Base-by-base conservation (phyloP, 2,797 vertebrate genomes). In the Epinephelus awoara region DNA sequence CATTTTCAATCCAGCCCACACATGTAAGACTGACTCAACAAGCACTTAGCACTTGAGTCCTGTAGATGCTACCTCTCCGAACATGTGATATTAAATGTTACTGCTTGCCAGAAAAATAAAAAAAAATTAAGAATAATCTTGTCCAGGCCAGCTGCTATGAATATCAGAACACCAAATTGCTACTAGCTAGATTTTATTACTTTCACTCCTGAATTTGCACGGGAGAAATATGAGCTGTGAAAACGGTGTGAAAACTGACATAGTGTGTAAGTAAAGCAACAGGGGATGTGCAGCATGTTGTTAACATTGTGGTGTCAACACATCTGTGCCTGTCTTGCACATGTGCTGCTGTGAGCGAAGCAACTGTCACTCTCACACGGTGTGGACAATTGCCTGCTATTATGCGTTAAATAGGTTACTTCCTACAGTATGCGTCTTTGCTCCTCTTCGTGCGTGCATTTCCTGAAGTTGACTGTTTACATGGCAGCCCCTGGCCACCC, bases 11-110 rank as follows among this genome's bases (percentile, higher is more conserved):
- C 77, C 83, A 85, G 71, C 80, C 82, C 88, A 93, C 91, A 91
- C 80, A 91, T 87, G 82, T 84, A 76, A 86, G 64, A 72, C 84
- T 94, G 91, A 95, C 86, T 94, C 91, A 94, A 90, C 85, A 85
- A 86, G 82, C 89, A 91, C 85, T 92, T 91, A 92, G 77, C 88
- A 69, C 86, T 81, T 75, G 76, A 82, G 70, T 89, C 85, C 75
- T 85, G 84, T 69, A 80, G 78, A 82, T 87, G 86, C 84, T 87
- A 78, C 87, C 66, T 81, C 84, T 84, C 74, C 65, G 73, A 93
- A 88, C 81, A 92, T 89, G 86, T 88, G 72, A 91, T 88, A 88
- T 90, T 82, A 88, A 91, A 91, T 91, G 88, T 86, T 87, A 80
- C 71, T 84, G 71, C 76, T 85, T 85, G 84, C 77, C 77, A 73